Conservation (phyloP, 2,113 vertebrate genomes). For the Alouatta palliata region DNA sequence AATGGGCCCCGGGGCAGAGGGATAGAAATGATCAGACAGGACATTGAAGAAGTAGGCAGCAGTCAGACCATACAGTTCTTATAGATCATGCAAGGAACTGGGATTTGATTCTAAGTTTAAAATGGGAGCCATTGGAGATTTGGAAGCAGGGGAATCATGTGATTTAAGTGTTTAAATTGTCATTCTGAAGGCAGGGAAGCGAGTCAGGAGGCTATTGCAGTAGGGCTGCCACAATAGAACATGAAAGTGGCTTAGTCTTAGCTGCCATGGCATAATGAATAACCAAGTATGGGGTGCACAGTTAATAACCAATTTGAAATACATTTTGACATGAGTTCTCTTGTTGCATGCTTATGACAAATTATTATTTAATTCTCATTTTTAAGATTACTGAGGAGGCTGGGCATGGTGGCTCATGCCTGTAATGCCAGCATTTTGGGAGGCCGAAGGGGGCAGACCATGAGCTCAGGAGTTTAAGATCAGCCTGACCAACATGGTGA, state of each 20-base stretch:
- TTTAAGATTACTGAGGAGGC: neutral
- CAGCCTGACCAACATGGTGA: too few relatives aligned
- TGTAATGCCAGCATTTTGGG: too few relatives aligned
- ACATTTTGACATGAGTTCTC: neutral
- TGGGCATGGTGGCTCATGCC: too few relatives aligned
- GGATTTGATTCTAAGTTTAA: neutral
- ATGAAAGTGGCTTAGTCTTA: neutral
- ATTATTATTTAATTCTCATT: neutral
- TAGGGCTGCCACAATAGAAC: too few relatives aligned
- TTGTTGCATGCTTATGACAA: neutral
- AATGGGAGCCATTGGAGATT: neutral
- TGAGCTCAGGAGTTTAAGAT: too few relatives aligned
- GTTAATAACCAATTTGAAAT: neutral
- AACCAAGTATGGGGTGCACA: neutral
- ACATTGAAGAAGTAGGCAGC: neutral
- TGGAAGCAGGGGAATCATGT: neutral
- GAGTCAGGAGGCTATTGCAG: neutral
- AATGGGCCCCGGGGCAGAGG: neutral
- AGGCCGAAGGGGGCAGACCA: rapidly evolving
- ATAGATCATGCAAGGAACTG: neutral
- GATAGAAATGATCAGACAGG: neutral
- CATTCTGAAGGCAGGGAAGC: neutral
- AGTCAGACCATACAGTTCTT: neutral
- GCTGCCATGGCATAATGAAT: neutral
- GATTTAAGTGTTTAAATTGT: neutral